Percentiles rank a stretch among this genome's conserved stretches.
These are phyloP conservation scores for Pterois miles DNA, from an alignment of 2,797 vertebrate genomes.

Conservation along the genomic window DNA sequence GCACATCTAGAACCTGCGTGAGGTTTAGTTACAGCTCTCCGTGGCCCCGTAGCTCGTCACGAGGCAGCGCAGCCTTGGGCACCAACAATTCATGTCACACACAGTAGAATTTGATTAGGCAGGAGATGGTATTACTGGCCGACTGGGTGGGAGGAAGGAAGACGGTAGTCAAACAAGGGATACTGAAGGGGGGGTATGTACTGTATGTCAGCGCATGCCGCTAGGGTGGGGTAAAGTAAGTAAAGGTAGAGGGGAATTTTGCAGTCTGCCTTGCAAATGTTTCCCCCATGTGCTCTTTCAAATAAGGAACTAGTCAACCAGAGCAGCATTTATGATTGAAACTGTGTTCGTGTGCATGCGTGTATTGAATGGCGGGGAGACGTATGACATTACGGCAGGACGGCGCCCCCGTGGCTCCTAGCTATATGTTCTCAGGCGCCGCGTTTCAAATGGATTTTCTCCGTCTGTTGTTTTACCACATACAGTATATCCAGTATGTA, in stretches of 20 bases:
- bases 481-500: constrained; percentile 48
- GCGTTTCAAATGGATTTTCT: constrained; percentile 69
- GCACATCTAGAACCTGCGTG: constrained; percentile 32
- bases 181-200: constrained; percentile 33
- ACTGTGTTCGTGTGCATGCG: constrained; percentile 23
- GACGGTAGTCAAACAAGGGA: constrained; percentile 65
- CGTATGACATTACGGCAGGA: constrained; percentile 54
- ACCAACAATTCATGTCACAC: constrained; percentile 72
- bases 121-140: constrained; percentile 73
- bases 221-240: constrained; percentile 10
- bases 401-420: constrained; percentile 51
- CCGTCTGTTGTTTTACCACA: constrained; percentile 66
- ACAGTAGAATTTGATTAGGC: constrained; percentile 77
- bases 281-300: constrained; percentile 59
- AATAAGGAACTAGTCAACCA: constrained; percentile 67
- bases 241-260: constrained; percentile 27
- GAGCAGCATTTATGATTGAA: constrained; percentile 59
- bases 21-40: constrained; percentile 60
- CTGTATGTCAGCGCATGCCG: constrained; percentile 34
- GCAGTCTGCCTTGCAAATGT: constrained; percentile 58
- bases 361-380: constrained; percentile 49
- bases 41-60: constrained; percentile 45
- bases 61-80: constrained; percentile 64
- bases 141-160: constrained; percentile 71
- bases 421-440: constrained; percentile 58